Evolutionary conservation across 2,113 vertebrate genomes (phyloP).

Genomic region (Phalacrocorax pelagicus): DNA sequence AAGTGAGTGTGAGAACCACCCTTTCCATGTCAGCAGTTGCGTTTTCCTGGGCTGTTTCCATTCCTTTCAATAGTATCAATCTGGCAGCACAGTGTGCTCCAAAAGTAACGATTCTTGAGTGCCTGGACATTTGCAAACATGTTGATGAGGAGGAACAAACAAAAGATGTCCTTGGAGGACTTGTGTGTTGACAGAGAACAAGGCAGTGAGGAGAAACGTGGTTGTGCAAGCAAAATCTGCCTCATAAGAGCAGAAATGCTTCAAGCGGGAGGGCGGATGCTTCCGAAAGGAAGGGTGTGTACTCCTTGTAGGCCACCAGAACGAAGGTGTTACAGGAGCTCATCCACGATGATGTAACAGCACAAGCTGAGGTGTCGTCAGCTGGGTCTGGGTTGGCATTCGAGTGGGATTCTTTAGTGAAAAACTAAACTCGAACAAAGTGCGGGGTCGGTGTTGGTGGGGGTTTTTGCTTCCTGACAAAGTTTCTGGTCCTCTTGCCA

Average conservation of each 20-base stretch:
- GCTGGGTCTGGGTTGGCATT: not conserved
- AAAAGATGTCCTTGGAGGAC: slow-evolving; percentile 8
- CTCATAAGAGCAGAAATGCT: not conserved
- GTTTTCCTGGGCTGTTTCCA: not conserved
- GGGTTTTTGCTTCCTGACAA: not conserved
- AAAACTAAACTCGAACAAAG: not conserved
- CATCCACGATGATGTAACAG: not conserved
- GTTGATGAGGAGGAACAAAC: slow-evolving; percentile 25
- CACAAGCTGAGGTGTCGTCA: not conserved
- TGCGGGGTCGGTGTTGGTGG: fast-evolving
- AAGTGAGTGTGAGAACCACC: slow-evolving; percentile 64
- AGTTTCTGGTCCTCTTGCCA: not conserved
- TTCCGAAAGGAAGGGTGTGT: not conserved
- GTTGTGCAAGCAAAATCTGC: not conserved
- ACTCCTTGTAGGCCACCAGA: not conserved
- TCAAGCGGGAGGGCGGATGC: not conserved
- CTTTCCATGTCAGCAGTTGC: not conserved
- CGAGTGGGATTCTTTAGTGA: not conserved
- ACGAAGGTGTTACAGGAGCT: not conserved
- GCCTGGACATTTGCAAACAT: not conserved
- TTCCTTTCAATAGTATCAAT: not conserved
- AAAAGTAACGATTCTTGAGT: not conserved
- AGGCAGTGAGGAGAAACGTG: not conserved
- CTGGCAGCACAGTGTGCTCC: slow-evolving; percentile 1
- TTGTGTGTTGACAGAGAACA: slow-evolving; percentile 9